phyloP scores from a whole-genome alignment of 2,113 vertebrate genomes.

The Rhinichthys klamathensis region DNA sequence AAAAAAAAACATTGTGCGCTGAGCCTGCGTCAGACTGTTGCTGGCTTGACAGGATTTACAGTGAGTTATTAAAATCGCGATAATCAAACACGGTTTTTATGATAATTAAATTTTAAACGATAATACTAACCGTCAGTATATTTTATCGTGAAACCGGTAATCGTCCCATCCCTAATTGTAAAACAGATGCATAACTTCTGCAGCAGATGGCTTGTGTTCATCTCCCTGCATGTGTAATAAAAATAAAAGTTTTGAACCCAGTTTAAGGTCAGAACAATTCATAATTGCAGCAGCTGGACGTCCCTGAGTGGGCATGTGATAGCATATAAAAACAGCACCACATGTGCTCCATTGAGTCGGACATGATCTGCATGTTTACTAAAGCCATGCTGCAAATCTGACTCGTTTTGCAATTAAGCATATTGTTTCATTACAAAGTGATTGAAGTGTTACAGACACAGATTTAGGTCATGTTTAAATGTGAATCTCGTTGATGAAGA shows the following conservation, averaged over 20 bases:
- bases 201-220: conserved; percentile 24
- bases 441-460: neutral
- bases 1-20: too few relatives aligned
- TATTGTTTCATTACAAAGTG: neutral
- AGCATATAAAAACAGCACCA: neutral
- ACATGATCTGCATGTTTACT: neutral
- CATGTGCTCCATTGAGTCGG: neutral
- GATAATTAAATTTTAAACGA: too few relatives aligned
- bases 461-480: neutral
- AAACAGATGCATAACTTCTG: neutral
- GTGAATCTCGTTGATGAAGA: neutral
- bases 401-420: neutral
- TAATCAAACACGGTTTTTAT: too few relatives aligned
- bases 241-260: conserved; percentile 6
- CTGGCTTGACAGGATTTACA: too few relatives aligned
- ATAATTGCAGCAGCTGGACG: conserved; percentile 20
- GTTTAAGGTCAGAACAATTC: conserved; percentile 14
- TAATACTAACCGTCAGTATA: too few relatives aligned
- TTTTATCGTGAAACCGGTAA: too few relatives aligned
- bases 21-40: too few relatives aligned
- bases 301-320: conserved; percentile 12
- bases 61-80: too few relatives aligned
- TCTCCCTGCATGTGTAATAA: conserved; percentile 20
- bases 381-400: neutral
- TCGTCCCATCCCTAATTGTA: too few relatives aligned